These are phyloP conservation scores for Melolontha melolontha DNA, from an alignment of 2,888 invertebrate genomes.

Conservation along the genomic window DNA sequence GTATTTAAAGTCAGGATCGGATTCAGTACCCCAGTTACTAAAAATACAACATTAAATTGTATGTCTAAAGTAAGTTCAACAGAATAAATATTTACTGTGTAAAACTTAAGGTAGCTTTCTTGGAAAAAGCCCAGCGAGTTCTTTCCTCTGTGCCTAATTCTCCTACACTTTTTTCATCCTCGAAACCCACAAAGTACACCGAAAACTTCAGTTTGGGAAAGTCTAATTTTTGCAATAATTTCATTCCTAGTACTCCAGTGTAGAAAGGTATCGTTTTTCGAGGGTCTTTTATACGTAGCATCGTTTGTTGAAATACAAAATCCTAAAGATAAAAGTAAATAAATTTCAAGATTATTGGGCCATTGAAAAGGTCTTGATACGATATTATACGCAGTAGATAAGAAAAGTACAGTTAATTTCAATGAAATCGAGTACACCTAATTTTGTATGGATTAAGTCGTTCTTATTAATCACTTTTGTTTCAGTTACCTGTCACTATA, in stretches of 20 bases:
- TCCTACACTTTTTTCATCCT: constrained; percentile 74
- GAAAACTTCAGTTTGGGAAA: constrained; percentile 92
- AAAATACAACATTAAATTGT: constrained; percentile 56
- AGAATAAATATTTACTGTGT: constrained; percentile 78
- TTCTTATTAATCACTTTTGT: too few relatives aligned
- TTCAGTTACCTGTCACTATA: too few relatives aligned
- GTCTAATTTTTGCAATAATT: constrained; percentile 86
- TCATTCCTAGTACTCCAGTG: constrained; percentile 92
- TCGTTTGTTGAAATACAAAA: constrained; percentile 95
- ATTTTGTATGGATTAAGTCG: too few relatives aligned
- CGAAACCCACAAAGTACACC: constrained; percentile 92
- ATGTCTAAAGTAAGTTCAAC: not conserved
- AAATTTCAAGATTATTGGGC: too few relatives aligned
- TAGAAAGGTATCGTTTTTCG: constrained; percentile 89
- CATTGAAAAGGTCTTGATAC: too few relatives aligned
- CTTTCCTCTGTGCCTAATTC: constrained; percentile 74
- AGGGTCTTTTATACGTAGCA: constrained; percentile 96
- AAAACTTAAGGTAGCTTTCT: constrained; percentile 89
- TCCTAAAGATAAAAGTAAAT: constrained; percentile 69
- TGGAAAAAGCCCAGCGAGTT: constrained; percentile 81
- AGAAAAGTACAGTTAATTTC: too few relatives aligned
- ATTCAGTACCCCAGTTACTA: constrained; percentile 97
- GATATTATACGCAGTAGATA: too few relatives aligned
- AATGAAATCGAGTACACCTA: too few relatives aligned
- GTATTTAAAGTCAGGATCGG: constrained; percentile 80